phyloP scores from a whole-genome alignment of 30 jellyfish, hydroid and myxozoan species.

The Aurelia coerulea region DNA sequence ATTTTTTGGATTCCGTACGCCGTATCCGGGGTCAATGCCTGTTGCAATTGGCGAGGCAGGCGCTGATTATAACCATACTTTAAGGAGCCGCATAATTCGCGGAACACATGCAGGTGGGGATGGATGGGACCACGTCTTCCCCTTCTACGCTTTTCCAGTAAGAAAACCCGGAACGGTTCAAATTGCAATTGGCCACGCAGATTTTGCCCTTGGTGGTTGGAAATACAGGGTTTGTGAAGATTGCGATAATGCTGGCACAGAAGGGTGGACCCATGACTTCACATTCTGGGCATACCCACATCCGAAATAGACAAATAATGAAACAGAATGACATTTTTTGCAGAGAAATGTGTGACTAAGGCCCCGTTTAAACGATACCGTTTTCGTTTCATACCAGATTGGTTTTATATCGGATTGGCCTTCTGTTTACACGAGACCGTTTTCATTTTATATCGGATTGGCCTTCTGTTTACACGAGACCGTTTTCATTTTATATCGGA shows the following conservation, averaged over 20 bases:
- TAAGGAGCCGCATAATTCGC: constrained; percentile 26
- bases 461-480: no score
- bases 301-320: neutral
- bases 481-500: no score
- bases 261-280: constrained; percentile 60
- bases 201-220: constrained; percentile 52
- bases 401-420: no score
- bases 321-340: no score
- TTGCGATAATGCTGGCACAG: constrained; percentile 39
- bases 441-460: no score
- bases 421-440: no score
- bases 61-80: constrained; percentile 15
- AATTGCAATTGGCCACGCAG: constrained; percentile 42
- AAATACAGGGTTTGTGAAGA: constrained; percentile 27
- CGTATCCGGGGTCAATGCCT: constrained; percentile 51
- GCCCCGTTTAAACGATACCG: no score
- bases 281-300: constrained; percentile 50
- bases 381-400: no score
- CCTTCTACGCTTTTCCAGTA: constrained; percentile 25
- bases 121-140: constrained; percentile 48
- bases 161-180: constrained; percentile 49
- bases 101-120: constrained; percentile 61
- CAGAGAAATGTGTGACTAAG: no score
- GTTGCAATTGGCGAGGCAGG: constrained; percentile 53
- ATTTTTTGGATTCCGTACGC: constrained; percentile 45